Base-by-base conservation (phyloP, 2,888 invertebrate species). In the Spilarctia lutea region DNA sequence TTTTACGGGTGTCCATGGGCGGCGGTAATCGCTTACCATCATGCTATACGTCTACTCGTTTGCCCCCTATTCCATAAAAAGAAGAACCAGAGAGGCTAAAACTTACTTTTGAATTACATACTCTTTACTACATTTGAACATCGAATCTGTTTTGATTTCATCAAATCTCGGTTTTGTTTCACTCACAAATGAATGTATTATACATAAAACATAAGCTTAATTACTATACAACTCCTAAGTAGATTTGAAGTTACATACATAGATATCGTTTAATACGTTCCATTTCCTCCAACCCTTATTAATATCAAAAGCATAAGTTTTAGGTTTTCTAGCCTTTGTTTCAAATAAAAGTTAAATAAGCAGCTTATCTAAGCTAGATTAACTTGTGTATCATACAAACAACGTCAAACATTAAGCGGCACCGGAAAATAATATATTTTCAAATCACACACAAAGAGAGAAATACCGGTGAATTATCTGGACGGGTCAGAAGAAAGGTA, bases 401-500 rank as follows among this genome's bases (percentile, higher is more conserved):
- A 56, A 72, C 72, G 69, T 67, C 71, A 75, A 72, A 73, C 27
- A 78, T 74, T 74, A 63, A 75, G 24, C 56, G 27, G 39, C 68
- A 79, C 60, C 65, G n/a, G 45, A 18, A 77, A 82, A 77, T 75
- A 68, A 76, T 76, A 77, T 76, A 75, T 78, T 75, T 80, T 60
- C 77, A 42, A 67, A 74, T 69, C 68, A 74, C 69, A 73, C 45
- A 68, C 72, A 72, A 75, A 75, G 74, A 30, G 33, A 80, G 78
- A 83, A 83, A 80, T 78, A 78, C 80, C 73, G 67, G 68, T 63
- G 80, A 78, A 87, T 81, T 80, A 81, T 80, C 80, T 73, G 75
- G 67, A 65, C 56, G 63, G 77, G 72, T 80, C 81, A 79, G 83
- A 84, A 81, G 80, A 86, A 85, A 83, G 82, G 78, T 79, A 84